Conservation (phyloP, 2,113 vertebrate species). For the Verasper variegatus region DNA sequence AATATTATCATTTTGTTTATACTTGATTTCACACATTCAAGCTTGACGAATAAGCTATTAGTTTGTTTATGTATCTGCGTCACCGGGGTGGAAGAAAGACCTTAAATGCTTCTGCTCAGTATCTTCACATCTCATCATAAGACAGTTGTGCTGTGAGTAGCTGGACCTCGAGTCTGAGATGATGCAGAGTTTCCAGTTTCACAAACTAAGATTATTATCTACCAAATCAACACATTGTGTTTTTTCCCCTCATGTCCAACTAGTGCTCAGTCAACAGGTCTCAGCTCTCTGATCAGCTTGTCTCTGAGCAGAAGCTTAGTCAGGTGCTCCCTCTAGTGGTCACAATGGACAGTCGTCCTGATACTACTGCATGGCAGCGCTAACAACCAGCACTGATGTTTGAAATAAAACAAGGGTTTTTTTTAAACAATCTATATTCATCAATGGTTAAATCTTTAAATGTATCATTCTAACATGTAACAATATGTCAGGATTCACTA, state of each 20-base stretch:
- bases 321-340: conserved; percentile 74
- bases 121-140: not conserved
- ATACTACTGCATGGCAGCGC: not conserved
- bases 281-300: not conserved
- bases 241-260: not conserved
- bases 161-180: not conserved
- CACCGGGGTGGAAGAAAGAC: not conserved
- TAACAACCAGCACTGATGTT: not conserved
- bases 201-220: not conserved
- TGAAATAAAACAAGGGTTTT: accelerated
- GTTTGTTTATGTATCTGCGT: too few relatives aligned
- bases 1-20: too few relatives aligned
- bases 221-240: not conserved
- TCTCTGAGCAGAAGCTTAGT: conserved; percentile 30
- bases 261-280: not conserved
- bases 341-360: conserved; percentile 5
- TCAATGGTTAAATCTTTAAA: not conserved
- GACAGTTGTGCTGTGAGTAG: not conserved
- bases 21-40: too few relatives aligned
- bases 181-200: not conserved
- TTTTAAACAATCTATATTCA: not conserved
- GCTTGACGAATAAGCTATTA: too few relatives aligned
- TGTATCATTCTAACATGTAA: not conserved
- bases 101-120: not conserved
- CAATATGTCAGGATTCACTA: not conserved